These are phyloP conservation scores for Diadophis punctatus DNA, from an alignment of 2,113 vertebrate species.

Conservation along the genomic window DNA sequence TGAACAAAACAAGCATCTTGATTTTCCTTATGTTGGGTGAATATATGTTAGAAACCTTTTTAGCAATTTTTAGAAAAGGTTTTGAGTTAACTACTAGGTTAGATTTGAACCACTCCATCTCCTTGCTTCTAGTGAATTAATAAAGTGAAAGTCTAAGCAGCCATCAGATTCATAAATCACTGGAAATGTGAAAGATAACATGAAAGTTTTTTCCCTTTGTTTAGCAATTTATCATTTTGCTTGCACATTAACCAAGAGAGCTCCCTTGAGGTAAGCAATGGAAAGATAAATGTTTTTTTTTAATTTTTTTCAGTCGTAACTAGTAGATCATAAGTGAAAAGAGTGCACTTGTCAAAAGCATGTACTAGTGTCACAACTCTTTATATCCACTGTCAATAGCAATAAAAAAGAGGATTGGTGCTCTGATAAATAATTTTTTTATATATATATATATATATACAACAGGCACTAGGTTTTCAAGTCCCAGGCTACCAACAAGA, in stretches of 20 bases:
- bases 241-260: constrained; percentile 84
- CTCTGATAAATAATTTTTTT: constrained; percentile 41
- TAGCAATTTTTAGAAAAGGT: constrained; percentile 34
- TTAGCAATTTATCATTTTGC: constrained; percentile 83
- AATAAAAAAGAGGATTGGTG: constrained; percentile 29
- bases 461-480: constrained; percentile 86
- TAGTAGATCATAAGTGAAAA: constrained; percentile 71
- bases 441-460: not conserved
- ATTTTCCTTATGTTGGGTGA: not conserved
- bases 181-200: constrained; percentile 88
- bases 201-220: constrained; percentile 81
- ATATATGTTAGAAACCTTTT: constrained; percentile 33
- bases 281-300: constrained; percentile 80
- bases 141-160: constrained; percentile 80
- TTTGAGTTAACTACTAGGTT: constrained; percentile 43
- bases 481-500: constrained; percentile 84
- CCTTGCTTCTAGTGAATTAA: constrained; percentile 83
- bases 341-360: constrained; percentile 57
- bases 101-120: constrained; percentile 67
- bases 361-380: constrained; percentile 42
- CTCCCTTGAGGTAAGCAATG: constrained; percentile 75
- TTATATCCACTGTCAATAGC: constrained; percentile 31
- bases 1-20: not conserved
- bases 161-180: constrained; percentile 93
- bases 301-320: constrained; percentile 78